Evolutionary conservation across 2,888 invertebrate species (phyloP).

Genomic region (Allacma fusca): DNA sequence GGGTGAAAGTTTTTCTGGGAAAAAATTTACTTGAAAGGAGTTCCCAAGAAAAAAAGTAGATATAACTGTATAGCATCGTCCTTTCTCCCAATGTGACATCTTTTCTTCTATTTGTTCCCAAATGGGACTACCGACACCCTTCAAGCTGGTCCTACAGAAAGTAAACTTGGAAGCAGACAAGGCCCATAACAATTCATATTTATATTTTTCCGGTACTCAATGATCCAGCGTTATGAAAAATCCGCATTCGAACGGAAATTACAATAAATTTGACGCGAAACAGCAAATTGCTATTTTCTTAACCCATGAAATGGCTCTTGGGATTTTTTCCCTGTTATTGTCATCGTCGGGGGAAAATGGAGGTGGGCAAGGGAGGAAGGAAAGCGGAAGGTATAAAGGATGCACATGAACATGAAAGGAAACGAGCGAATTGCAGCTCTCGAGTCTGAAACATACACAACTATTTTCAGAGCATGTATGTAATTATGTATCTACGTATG

Average conservation of each 20-base stretch:
- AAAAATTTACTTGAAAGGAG: too few species aligned
- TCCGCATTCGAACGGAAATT: too few species aligned
- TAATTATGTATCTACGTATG: conserved; percentile 2
- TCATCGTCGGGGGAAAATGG: too few species aligned
- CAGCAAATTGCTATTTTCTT: neutral
- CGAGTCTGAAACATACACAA: neutral
- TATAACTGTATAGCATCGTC: too few species aligned
- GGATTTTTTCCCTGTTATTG: too few species aligned
- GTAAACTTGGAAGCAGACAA: neutral
- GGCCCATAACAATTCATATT: conserved; percentile 9
- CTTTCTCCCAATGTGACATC: too few species aligned
- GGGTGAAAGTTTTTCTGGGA: too few species aligned
- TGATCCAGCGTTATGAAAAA: neutral
- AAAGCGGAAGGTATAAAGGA: conserved; percentile 29
- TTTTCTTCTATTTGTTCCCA: too few species aligned
- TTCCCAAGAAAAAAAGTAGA: too few species aligned
- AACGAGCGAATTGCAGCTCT: conserved; percentile 26
- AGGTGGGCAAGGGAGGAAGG: conserved; percentile 19
- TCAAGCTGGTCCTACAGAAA: neutral
- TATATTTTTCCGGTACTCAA: conserved; percentile 16
- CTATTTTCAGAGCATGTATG: too few species aligned
- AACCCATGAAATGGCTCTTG: conserved; percentile 5
- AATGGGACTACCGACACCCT: too few species aligned
- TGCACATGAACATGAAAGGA: conserved; percentile 23
- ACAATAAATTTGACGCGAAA: too few species aligned